Evolutionary conservation across 1,140 invertebrate species (phyloP), one percentile per base, ranked within the genome.

Genomic region (Neuroterus valhalla): DNA sequence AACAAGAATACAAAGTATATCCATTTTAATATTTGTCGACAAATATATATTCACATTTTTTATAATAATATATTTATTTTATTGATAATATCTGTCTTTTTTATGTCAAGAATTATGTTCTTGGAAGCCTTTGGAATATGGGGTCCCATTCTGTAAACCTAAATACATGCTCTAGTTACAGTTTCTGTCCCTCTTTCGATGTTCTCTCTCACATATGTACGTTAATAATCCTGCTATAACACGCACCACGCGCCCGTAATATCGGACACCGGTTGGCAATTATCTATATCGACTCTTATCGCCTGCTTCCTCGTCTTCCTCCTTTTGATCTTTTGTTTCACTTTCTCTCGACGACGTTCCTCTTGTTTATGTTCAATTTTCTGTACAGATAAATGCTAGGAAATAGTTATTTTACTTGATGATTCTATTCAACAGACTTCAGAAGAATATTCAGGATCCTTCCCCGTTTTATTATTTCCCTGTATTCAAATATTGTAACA

Each of bases 201-300:
- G 55, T 62, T 26, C n/a, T 23, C 21, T 26, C 26, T 62, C 55
- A 26, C 55, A 31, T 62, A 23, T 62, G 55, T 62, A 62, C 21
- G 55, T 31, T 6, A 23, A 31, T 62, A 62, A 62, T 62, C 55
- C 23, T 62, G 55, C n/a, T 62, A 62, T 62, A 62, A 62, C 26
- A 62, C 23, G 55, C 55, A 62, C 55, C 55, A 62, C 52, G 21
- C 23, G 55, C 21, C 55, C 12, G 19, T 62, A 62, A 62, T 62
- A 62, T 62, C 55, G 55, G 55, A 31, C 23, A 31, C 55, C 55
- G 55, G 55, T n/a, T 55, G 52, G 52, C 55, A 62, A 62, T 62
- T 62, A 62, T 26, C 52, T 31, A 62, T 62, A 62, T 26, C 21
- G 52, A 23, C 52, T 31, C 23, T 23, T 14, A 62, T 62, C 52